phyloP scores from a whole-genome alignment of 2,888 invertebrate genomes.

The Trichogramma evanescens region DNA sequence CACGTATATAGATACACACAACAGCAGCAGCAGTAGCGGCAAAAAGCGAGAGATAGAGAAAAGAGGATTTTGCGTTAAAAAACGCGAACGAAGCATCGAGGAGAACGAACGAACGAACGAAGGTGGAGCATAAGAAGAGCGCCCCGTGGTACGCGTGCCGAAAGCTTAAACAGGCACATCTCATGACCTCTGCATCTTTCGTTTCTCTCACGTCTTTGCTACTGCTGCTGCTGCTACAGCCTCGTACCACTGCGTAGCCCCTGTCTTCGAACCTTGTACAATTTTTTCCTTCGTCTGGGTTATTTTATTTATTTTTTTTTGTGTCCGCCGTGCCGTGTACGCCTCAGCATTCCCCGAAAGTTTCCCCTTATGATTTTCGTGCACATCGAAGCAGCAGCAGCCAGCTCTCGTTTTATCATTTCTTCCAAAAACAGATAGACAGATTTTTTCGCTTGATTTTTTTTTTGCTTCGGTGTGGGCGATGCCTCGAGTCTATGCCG shows the following conservation, averaged over 20 bases:
- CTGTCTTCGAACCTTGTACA: not conserved
- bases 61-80: constrained; percentile 39
- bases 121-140: constrained; percentile 35
- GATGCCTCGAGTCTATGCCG: too few species aligned
- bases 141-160: constrained; percentile 32
- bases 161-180: constrained; percentile 38
- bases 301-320: not conserved
- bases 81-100: constrained; percentile 40
- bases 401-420: too few species aligned
- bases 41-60: not conserved
- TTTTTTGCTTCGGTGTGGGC: too few species aligned
- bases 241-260: not conserved
- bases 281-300: not conserved
- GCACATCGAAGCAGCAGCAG: too few species aligned
- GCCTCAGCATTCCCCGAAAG: too few species aligned
- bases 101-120: too few species aligned
- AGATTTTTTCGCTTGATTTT: too few species aligned
- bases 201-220: not conserved
- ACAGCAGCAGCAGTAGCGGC: not conserved
- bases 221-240: not conserved
- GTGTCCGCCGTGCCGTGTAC: too few species aligned
- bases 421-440: too few species aligned
- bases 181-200: constrained; percentile 20
- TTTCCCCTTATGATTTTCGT: too few species aligned
- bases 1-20: not conserved